Evolutionary conservation across 2,113 vertebrate genomes (phyloP).

Genomic region (Agelaius tricolor): DNA sequence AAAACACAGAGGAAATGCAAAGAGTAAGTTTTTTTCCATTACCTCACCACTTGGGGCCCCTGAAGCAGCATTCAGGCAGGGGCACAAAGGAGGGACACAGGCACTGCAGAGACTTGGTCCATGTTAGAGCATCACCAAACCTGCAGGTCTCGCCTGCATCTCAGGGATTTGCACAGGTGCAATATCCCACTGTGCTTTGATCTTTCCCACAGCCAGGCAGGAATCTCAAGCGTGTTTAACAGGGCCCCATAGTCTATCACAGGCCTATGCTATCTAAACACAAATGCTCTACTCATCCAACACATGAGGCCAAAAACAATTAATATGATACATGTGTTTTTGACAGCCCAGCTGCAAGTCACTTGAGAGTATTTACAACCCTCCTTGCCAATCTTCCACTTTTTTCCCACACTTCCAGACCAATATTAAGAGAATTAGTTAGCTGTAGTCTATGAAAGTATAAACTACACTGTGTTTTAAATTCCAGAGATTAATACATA

Average conservation of each 20-base stretch:
- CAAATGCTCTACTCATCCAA: neutral
- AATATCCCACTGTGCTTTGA: neutral
- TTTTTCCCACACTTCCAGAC: neutral
- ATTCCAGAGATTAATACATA: conserved; percentile 10
- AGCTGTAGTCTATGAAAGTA: neutral
- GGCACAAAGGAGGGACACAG: neutral
- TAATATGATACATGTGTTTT: neutral
- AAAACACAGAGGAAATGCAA: neutral
- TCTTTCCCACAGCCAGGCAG: neutral
- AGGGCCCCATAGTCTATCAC: neutral
- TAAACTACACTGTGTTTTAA: neutral
- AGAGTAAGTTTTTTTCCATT: neutral
- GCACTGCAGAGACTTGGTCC: neutral
- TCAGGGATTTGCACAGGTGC: neutral
- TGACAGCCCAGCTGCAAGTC: neutral
- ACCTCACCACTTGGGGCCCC: rapidly evolving
- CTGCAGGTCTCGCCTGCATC: rapidly evolving
- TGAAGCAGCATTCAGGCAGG: neutral
- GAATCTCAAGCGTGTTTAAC: neutral
- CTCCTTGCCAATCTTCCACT: neutral
- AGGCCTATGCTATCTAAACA: neutral
- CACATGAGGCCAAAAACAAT: neutral
- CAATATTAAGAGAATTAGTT: neutral
- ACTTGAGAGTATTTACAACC: neutral
- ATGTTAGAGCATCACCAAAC: neutral